A percentile compares a stretch with the other conserved stretches of the same genome.
These are phyloP conservation scores for Aphis craccivora DNA, from an alignment of 1,140 invertebrate genomes.

Conservation along the genomic window DNA sequence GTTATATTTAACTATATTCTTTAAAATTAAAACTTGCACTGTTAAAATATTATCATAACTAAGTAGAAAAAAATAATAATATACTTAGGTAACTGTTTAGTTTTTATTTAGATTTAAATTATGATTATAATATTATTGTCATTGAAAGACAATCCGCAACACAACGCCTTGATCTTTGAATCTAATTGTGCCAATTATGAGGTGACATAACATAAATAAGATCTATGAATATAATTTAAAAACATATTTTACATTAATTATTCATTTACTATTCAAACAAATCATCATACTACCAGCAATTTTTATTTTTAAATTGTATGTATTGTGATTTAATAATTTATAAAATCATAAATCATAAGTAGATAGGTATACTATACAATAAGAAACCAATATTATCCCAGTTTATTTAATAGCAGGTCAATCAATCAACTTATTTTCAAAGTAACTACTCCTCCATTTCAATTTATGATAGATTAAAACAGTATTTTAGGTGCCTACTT, in stretches of 20 bases:
- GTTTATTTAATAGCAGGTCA: neutral
- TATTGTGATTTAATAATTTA: neutral
- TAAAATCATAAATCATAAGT: neutral
- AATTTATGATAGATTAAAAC: neutral
- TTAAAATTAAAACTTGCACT: neutral
- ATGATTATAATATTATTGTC: neutral
- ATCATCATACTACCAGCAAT: neutral
- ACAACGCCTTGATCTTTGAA: neutral
- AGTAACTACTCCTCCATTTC: neutral
- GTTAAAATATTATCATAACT: neutral
- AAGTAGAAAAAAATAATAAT: neutral
- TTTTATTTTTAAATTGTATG: neutral
- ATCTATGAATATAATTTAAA: neutral
- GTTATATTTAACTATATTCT: neutral
- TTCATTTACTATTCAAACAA: neutral
- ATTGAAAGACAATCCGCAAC: neutral
- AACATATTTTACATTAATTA: neutral
- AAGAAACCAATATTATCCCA: neutral
- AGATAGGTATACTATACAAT: neutral
- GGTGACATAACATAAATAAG: neutral
- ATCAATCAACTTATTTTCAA: neutral
- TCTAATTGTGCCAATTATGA: neutral
- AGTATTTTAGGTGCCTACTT: neutral
- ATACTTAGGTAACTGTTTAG: neutral
- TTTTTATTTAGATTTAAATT: neutral